Conservation (phyloP, 1,140 invertebrate genomes). For the Panagrolaimus sp. region DNA sequence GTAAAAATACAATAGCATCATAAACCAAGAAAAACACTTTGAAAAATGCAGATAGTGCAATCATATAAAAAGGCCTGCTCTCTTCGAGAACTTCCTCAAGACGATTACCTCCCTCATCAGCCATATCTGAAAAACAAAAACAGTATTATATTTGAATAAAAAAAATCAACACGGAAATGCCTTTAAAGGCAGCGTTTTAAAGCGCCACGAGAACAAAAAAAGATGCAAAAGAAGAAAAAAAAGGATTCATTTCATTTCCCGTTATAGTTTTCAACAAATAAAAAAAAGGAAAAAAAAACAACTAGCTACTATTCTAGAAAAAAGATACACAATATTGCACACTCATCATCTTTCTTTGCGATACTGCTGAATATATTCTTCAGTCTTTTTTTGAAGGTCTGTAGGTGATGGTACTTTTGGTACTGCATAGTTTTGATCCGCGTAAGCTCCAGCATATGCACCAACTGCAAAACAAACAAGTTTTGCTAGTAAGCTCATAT, state of each 20-base stretch:
- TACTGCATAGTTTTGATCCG: slow-evolving; percentile 20
- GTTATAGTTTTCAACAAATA: slow-evolving; percentile 6
- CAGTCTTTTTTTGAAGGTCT: slow-evolving; percentile 7
- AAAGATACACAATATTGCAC: background rate
- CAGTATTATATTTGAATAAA: too few relatives aligned
- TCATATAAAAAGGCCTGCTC: slow-evolving; percentile 22
- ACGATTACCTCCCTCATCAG: background rate
- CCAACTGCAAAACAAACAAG: slow-evolving; percentile 9
- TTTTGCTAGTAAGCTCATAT: slow-evolving; percentile 14
- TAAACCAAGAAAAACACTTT: slow-evolving; percentile 64
- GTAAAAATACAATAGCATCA: slow-evolving; percentile 79
- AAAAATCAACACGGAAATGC: background rate
- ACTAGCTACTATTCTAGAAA: too few relatives aligned
- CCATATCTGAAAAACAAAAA: too few relatives aligned
- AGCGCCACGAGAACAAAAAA: slow-evolving; percentile 7
- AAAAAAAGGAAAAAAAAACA: background rate
- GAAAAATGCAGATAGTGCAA: slow-evolving; percentile 42
- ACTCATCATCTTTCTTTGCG: slow-evolving; percentile 10
- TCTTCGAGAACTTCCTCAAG: slow-evolving; percentile 22
- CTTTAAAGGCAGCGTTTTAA: slow-evolving; percentile 13
- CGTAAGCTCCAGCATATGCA: slow-evolving; percentile 12
- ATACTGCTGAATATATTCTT: background rate
- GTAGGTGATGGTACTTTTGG: slow-evolving; percentile 13
- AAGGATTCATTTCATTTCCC: background rate
- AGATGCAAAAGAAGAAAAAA: background rate